Evolutionary conservation across 53 echinoderm and acorn worm species (phyloP), one percentile per base, ranked within the genome.

Genomic region (Arbacia lixula): DNA sequence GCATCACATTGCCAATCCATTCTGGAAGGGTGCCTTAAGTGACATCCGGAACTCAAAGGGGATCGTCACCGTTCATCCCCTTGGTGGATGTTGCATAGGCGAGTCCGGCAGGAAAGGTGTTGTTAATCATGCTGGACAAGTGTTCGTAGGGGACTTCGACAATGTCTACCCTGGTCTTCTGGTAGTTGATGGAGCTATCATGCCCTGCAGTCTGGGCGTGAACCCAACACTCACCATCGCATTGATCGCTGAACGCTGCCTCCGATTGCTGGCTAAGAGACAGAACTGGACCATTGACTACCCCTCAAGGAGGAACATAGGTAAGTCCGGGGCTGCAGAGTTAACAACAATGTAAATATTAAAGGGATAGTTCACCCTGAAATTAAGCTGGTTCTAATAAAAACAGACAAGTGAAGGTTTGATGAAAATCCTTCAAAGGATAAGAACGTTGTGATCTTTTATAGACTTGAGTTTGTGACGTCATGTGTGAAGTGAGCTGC

Each of bases 151-250:
- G 5, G 46, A 91, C 14, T 73, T 66, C 33, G 56, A 76, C 2
- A 87, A 91, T 12, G 69, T 91, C 1, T 64, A 88, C 26, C 77
- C 86, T 5, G 91, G 91, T 10, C 63, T 91, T 36, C 76, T 84
- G 51, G 91, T 91, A 14, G 88, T 91, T 29, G 91, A 91, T 68
- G 91, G 91, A 3, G 84, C 91, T 11, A 31, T 91, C 68, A 91
- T 91, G 63, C 88, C 91, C 25, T 60, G 91, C 5, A 87, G 91
- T 71, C 91, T 91, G 38, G 91, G 91, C 29, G 63, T 84, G 20
- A 91, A 85, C 35, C 91, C 91, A 5, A 84, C 68, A 2, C 43
- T 91, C 78, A 91, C 85, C 20, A 91, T 91, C 32, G 61, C 77
- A 6, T 88, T 91, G 85, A 26, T 91, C 12, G 91, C 88, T 36